Evolutionary conservation across 2,113 vertebrate species (phyloP).

Genomic region (Diphyllodes magnificus): DNA sequence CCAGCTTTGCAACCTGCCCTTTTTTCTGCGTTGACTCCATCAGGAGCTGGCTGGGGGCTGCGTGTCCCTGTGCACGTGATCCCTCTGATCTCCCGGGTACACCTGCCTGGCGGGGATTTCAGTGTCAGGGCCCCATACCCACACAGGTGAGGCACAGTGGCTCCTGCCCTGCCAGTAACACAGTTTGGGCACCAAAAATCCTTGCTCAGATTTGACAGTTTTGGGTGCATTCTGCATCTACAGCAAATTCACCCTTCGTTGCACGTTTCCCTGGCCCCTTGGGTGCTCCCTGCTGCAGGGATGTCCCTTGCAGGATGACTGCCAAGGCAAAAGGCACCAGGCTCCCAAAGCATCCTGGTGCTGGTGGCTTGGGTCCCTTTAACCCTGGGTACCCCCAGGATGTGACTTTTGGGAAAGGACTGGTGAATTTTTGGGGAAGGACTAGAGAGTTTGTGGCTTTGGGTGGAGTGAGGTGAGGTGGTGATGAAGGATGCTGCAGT

Average conservation of each 20-base stretch:
- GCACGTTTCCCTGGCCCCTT: fast-evolving
- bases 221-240: not conserved
- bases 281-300: not conserved
- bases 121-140: not conserved
- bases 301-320: not conserved
- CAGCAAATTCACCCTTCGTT: not conserved
- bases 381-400: not conserved
- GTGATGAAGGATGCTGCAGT: not conserved
- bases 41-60: not conserved
- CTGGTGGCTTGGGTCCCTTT: not conserved
- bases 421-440: not conserved
- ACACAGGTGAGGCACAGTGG: not conserved
- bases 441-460: not conserved
- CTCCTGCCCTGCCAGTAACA: not conserved
- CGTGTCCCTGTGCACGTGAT: fast-evolving
- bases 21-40: not conserved
- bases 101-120: fast-evolving
- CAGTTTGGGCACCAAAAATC: not conserved
- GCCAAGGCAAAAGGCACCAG: not conserved
- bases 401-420: not conserved
- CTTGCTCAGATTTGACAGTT: not conserved
- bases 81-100: fast-evolving
- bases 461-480: not conserved
- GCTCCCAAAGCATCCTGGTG: fast-evolving
- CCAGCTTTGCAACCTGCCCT: not conserved